These are phyloP conservation scores for Acipenser transmontanus DNA, from an alignment of 2,797 vertebrate genomes.

Conservation along the genomic window DNA sequence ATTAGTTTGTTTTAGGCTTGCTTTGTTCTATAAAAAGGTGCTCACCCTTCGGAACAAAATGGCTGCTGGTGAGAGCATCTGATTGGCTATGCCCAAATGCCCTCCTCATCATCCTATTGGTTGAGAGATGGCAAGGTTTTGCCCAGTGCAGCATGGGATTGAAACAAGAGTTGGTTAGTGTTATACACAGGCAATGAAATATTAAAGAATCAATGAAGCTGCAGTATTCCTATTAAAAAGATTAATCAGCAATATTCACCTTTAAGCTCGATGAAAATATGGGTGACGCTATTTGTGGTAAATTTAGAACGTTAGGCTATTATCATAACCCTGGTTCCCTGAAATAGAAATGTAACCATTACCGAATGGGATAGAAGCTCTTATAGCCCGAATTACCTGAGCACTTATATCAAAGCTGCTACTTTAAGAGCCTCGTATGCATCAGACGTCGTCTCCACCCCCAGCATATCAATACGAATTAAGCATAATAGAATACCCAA, in stretches of 20 bases:
- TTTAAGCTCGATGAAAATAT: too few species aligned
- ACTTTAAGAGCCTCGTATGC: too few species aligned
- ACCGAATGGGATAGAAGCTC: background rate
- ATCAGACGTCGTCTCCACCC: too few species aligned
- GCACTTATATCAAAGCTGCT: too few species aligned
- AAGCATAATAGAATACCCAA: too few species aligned
- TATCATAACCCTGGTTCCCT: too few species aligned
- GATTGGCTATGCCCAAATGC: conserved; percentile 97
- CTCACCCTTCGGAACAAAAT: conserved; percentile 99
- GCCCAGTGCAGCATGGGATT: conserved; percentile 85
- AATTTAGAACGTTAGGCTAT: too few species aligned
- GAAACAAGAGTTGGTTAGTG: conserved; percentile 84
- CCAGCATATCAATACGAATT: too few species aligned
- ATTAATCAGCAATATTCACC: too few species aligned
- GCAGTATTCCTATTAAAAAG: conserved; percentile 4
- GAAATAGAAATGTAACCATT: background rate
- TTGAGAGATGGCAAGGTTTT: conserved; percentile 58
- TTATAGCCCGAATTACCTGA: background rate
- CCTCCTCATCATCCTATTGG: conserved; percentile 97
- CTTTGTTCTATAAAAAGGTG: conserved; percentile 50
- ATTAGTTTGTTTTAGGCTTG: conserved; percentile 22
- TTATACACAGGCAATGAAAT: conserved; percentile 21
- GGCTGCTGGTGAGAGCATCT: conserved; percentile 82
- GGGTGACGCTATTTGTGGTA: too few species aligned
- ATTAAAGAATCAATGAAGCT: background rate